Percentiles rank a stretch among this genome's conserved stretches.
phyloP scores from a whole-genome alignment of 2,113 vertebrate species.

The Manacus vitellinus region DNA sequence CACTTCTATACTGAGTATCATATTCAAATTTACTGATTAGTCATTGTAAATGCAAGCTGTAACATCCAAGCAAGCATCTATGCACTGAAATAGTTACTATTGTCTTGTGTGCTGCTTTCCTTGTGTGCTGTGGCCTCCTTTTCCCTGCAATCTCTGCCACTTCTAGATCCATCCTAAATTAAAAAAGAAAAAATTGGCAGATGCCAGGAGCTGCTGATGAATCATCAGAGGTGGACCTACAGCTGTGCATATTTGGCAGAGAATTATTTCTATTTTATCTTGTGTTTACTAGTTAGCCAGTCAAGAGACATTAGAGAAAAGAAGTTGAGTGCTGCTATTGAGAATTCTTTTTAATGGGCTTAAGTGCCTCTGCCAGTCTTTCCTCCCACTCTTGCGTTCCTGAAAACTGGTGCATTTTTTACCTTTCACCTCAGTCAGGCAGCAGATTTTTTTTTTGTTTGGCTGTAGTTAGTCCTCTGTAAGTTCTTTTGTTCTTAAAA shows the following conservation, averaged over 20 bases:
- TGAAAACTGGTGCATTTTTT: neutral
- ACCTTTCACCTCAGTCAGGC: neutral
- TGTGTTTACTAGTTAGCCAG: conserved; percentile 34
- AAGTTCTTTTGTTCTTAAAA: neutral
- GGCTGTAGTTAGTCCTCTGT: neutral
- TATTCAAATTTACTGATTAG: conserved; percentile 61
- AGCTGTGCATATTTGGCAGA: conserved; percentile 44
- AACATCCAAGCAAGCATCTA: conserved; percentile 1
- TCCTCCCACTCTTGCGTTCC: neutral
- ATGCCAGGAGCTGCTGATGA: conserved; percentile 24
- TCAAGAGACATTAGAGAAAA: neutral
- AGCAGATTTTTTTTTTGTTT: neutral
- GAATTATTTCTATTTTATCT: conserved; percentile 31
- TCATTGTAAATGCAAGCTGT: conserved; percentile 50
- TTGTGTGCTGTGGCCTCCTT: conserved; percentile 3
- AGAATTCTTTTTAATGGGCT: conserved; percentile 8
- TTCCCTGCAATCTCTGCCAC: conserved; percentile 11
- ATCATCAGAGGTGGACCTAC: conserved; percentile 47
- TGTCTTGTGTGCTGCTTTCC: conserved; percentile 24
- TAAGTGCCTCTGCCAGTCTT: neutral
- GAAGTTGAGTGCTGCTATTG: neutral
- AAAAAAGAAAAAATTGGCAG: conserved; percentile 41
- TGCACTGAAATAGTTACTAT: conserved; percentile 49
- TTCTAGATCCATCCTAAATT: conserved; percentile 31
- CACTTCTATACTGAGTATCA: conserved; percentile 34